phyloP scores from a whole-genome alignment of 2,888 invertebrate species.

The Phasia obesa region DNA sequence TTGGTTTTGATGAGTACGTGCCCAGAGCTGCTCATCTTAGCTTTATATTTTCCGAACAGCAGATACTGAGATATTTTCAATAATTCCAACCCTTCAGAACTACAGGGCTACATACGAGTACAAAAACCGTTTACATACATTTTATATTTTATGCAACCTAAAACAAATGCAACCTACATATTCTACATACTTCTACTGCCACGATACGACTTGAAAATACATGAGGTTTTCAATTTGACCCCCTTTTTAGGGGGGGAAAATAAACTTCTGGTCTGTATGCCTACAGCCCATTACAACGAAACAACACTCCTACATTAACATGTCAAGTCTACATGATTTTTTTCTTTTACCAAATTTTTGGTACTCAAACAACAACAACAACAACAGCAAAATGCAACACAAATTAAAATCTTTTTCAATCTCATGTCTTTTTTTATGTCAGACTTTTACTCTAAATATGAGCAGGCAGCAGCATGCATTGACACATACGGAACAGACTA shows the following conservation, averaged over 20 bases:
- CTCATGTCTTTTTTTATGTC: conserved; percentile 18
- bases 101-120: not conserved
- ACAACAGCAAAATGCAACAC: conserved; percentile 25
- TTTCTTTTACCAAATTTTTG: conserved; percentile 13
- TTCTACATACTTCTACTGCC: not conserved
- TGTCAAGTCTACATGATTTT: conserved; percentile 50
- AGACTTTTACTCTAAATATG: conserved; percentile 13
- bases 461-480: conserved; percentile 16
- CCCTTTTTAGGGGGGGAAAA: conserved; percentile 47
- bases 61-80: no score
- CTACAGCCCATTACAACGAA: conserved; percentile 19
- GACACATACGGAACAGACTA: conserved; percentile 15
- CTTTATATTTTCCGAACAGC: no score
- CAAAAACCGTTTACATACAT: conserved; percentile 2
- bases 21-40: no score
- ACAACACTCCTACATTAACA: conserved; percentile 51
- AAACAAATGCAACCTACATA: conserved; percentile 60
- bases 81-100: no score
- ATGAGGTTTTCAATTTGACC: conserved; percentile 57
- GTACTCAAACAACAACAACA: not conserved
- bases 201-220: conserved; percentile 31
- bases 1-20: no score
- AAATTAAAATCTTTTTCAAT: conserved; percentile 60
- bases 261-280: conserved; percentile 17
- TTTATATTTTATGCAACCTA: conserved; percentile 53